Conservation (phyloP, 2,113 vertebrate genomes). For the Coryphaenoides rupestris region DNA sequence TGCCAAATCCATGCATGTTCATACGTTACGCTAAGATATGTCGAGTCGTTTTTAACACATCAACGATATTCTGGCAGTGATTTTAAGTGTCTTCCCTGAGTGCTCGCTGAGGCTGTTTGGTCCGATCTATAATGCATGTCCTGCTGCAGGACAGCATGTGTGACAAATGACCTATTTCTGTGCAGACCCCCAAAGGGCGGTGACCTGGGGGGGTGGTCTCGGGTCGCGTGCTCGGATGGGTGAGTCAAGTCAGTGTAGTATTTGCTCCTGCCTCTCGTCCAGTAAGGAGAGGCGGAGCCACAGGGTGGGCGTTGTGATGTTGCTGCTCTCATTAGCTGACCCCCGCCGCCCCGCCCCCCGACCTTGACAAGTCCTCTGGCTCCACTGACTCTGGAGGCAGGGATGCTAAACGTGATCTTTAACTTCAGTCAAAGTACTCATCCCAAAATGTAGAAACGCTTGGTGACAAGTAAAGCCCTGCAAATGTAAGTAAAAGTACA, state of each 20-base stretch:
- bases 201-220: conserved; percentile 57
- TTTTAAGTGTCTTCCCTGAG: conserved; percentile 59
- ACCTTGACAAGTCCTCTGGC: conserved; percentile 64
- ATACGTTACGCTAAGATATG: not conserved
- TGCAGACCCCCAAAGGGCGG: conserved; percentile 71
- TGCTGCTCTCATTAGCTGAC: conserved; percentile 24
- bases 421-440: no score
- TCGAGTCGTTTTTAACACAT: conserved; percentile 1
- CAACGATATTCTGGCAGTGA: conserved; percentile 18
- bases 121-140: conserved; percentile 77
- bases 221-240: conserved; percentile 32
- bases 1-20: not conserved
- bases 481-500: no score
- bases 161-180: conserved; percentile 83
- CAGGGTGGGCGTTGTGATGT: not conserved
- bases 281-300: not conserved
- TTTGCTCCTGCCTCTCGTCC: not conserved
- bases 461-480: no score
- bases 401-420: conserved; percentile 23
- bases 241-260: conserved; percentile 6
- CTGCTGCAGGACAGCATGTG: conserved; percentile 76
- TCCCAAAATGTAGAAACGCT: no score
- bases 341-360: conserved; percentile 32
- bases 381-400: conserved; percentile 23
- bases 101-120: conserved; percentile 69